Evolutionary conservation across 2,113 vertebrate species (phyloP).

Genomic region (Hiodon alosoides): DNA sequence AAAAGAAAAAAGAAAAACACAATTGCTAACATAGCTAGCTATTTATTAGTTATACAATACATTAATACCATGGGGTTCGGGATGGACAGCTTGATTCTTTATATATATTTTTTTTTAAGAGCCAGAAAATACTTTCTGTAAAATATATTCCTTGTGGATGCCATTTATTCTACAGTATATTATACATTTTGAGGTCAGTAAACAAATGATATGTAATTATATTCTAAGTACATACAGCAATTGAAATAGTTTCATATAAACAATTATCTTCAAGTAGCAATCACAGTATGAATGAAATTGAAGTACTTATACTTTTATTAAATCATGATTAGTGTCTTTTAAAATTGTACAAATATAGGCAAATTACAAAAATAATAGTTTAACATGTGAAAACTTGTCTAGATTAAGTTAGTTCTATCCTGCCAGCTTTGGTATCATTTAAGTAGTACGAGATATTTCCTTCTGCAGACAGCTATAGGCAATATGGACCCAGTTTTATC

Average conservation of each 20-base stretch:
- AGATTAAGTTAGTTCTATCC: constrained; percentile 3
- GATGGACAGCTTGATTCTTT: too few species aligned
- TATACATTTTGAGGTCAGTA: too few species aligned
- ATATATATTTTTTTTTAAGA: too few species aligned
- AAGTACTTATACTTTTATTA: not conserved
- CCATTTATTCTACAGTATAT: too few species aligned
- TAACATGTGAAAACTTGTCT: not conserved
- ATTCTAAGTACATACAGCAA: too few species aligned
- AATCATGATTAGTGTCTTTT: not conserved
- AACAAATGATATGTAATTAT: too few species aligned
- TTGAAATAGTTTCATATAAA: too few species aligned
- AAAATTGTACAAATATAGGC: not conserved
- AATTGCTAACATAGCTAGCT: not conserved
- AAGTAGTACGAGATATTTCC: constrained; percentile 15
- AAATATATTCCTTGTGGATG: too few species aligned
- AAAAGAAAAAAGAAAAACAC: not conserved
- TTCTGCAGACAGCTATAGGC: constrained; percentile 16
- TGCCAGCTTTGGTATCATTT: constrained; percentile 15
- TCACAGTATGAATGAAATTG: too few species aligned
- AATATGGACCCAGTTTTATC: constrained; percentile 16
- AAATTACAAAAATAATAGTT: not conserved
- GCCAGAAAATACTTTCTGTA: too few species aligned
- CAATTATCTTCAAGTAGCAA: too few species aligned
- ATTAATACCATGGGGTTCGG: not conserved
- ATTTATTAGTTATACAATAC: not conserved